A percentile compares a stretch with the other conserved stretches of the same genome.
Evolutionary conservation across 2,888 invertebrate species (phyloP).

Genomic region (Ischnus inquisitorius): DNA sequence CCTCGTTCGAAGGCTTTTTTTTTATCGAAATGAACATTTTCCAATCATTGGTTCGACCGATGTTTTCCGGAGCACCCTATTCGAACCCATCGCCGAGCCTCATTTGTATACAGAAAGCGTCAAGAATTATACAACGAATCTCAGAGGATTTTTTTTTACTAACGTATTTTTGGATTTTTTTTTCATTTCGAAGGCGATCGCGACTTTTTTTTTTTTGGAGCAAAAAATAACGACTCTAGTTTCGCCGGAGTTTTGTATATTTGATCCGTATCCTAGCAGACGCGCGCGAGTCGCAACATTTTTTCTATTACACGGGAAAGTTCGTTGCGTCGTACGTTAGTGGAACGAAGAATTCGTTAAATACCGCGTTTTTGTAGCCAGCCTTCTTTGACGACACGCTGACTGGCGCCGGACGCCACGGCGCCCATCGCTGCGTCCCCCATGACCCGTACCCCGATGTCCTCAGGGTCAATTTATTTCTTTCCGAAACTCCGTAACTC

Average conservation of each 20-base stretch:
- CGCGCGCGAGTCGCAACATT: not conserved
- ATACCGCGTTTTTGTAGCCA: constrained; percentile 96
- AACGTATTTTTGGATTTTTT: not conserved
- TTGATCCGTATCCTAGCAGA: not conserved
- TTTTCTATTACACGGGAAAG: not conserved
- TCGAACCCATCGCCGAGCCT: not conserved
- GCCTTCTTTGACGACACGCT: constrained; percentile 94
- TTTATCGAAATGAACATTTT: not conserved
- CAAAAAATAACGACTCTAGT: not conserved
- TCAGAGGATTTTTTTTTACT: not conserved
- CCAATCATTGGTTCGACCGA: not conserved
- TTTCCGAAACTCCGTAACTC: constrained; percentile 29
- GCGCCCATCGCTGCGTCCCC: constrained; percentile 86
- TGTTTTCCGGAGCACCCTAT: not conserved
- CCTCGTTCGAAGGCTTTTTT: not conserved
- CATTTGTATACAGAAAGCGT: not conserved
- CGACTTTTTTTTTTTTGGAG: constrained; percentile 6
- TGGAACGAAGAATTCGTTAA: constrained; percentile 51
- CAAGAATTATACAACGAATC: not conserved
- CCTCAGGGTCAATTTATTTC: constrained; percentile 56
- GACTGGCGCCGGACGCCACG: constrained; percentile 85
- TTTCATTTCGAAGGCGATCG: not conserved
- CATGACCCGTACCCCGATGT: constrained; percentile 80
- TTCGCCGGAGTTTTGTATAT: not conserved
- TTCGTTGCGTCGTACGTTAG: not conserved